Evolutionary conservation across 2,888 invertebrate species (phyloP), one percentile per base, ranked within the genome.

Genomic region (Tanypteryx hageni): DNA sequence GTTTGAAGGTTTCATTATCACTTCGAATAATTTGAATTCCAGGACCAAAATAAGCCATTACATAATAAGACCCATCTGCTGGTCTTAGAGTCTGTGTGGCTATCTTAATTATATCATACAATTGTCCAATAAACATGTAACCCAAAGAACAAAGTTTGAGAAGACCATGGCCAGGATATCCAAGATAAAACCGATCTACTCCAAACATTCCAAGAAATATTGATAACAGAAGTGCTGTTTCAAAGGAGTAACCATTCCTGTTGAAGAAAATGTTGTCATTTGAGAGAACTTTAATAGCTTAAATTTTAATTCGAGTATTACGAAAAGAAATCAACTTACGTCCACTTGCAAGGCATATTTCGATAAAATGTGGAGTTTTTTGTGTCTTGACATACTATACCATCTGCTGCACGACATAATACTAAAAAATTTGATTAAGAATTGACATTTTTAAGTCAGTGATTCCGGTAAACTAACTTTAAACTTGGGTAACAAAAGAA

Each of bases 191-290:
- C 93, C 99, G 96, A 95, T 99, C 99, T 56, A 98, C 96, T 27
- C 99, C 99, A 95, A 99, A 98, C 98, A 99, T 99, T 58, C 99
- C 99, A 92, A 99, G 96, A 95, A 99, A 99, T 92, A 99, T 98
- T 0, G 99, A 99, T 8, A 99, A 96, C 64, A 99, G 95, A 84
- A 99, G 95, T 0, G 99, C 97, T 92, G 98, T 98, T 95, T 99
- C 99, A 94, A 99, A 97, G 4, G 98, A 98, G 94, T 99, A 98
- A 31, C 99, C 99, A 96, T 99, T 99, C 92, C 99, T 99, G 95
- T 76, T 95, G 95, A 93, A 94, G 93, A 68, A 44, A 22, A 59
- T 58, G 11, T 18, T 31, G 7, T 9, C n/a, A 56, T 0, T 31
- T 3, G 14, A 16, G 0, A 86, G 14, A 27, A 10, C 0, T 59